These are phyloP conservation scores for Chloroceryle amazona DNA, from an alignment of 2,797 vertebrate genomes.

Conservation along the genomic window DNA sequence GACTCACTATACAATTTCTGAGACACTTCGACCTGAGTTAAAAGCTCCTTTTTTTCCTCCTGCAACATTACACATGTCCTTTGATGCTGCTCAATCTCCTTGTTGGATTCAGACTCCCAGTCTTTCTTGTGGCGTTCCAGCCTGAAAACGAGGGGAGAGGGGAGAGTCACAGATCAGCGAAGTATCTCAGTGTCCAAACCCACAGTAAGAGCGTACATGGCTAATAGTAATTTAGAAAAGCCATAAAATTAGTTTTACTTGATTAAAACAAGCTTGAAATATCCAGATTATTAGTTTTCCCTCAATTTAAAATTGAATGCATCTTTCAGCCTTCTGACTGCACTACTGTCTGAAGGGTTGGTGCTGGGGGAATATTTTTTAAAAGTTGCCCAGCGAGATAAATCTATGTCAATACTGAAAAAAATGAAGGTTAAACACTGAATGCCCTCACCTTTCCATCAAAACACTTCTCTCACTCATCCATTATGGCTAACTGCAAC, in stretches of 20 bases:
- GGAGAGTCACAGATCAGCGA: neutral
- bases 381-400: neutral
- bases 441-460: neutral
- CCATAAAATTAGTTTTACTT: neutral
- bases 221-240: neutral
- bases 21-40: conserved; percentile 73
- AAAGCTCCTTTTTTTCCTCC: conserved; percentile 81
- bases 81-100: conserved; percentile 78
- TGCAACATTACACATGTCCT: conserved; percentile 80
- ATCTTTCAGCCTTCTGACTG: neutral
- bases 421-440: neutral
- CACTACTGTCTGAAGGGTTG: neutral
- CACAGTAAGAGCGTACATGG: neutral
- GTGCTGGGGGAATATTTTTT: neutral
- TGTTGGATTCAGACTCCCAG: conserved; percentile 80
- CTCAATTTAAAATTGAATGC: neutral
- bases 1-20: conserved; percentile 75
- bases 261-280: neutral
- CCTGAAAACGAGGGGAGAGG: too few species aligned
- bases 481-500: neutral
- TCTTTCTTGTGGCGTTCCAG: conserved; percentile 84
- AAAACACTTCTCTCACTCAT: neutral
- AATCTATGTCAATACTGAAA: neutral
- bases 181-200: neutral
- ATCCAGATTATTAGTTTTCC: neutral